Conservation (phyloP, 2,113 vertebrate genomes). For the Ornithorhynchus anatinus region DNA sequence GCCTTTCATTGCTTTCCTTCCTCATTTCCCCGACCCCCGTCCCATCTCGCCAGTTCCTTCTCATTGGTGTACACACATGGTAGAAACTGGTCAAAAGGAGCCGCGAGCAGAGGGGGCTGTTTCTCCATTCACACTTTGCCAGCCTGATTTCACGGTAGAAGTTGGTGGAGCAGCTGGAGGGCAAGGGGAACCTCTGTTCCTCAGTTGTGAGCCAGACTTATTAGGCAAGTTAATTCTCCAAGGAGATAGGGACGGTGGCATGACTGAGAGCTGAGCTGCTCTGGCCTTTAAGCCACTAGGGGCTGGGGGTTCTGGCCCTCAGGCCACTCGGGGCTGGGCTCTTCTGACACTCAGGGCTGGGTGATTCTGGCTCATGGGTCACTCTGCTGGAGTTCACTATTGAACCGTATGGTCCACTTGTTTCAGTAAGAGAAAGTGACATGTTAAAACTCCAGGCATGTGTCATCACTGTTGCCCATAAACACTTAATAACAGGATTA, state of each 20-base stretch:
- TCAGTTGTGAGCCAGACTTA: slow-evolving; percentile 12
- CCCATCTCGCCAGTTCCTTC: not conserved
- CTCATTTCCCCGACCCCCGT: not conserved
- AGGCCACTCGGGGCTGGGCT: not conserved
- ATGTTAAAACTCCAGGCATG: no score
- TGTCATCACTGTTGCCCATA: no score
- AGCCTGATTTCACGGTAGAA: no score
- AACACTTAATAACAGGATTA: no score
- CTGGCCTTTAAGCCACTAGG: not conserved
- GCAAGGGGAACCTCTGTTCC: slow-evolving; percentile 12
- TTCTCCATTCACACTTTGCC: slow-evolving; percentile 31
- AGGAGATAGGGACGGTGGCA: slow-evolving; percentile 26
- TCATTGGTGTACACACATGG: not conserved
- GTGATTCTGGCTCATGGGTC: no score
- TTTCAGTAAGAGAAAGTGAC: no score
- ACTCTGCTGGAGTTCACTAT: no score
- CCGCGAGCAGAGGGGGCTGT: slow-evolving; percentile 57
- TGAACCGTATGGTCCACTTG: no score
- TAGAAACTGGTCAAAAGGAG: not conserved
- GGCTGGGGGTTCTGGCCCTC: not conserved
- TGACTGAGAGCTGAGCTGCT: no score
- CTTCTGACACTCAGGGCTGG: not conserved
- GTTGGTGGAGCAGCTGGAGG: slow-evolving; percentile 51
- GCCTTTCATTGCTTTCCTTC: not conserved
- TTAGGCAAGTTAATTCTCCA: not conserved